These are phyloP conservation scores for Sitta europaea DNA, from an alignment of 2,113 vertebrate species.

Conservation along the genomic window DNA sequence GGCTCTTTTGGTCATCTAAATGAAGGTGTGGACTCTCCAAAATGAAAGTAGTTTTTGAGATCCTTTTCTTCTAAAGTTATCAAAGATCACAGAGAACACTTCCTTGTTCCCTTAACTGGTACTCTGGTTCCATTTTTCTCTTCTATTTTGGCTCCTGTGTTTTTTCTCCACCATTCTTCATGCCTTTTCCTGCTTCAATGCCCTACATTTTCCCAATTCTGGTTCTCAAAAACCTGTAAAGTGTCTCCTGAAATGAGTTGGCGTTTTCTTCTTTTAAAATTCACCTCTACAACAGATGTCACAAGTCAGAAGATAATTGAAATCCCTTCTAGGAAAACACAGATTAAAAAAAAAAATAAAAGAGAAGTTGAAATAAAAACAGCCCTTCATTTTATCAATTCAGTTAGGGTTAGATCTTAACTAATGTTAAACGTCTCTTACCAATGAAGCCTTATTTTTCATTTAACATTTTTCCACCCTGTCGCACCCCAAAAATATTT, in stretches of 20 bases:
- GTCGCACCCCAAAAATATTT: neutral
- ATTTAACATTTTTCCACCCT: neutral
- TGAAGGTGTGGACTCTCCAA: neutral
- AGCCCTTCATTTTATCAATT: neutral
- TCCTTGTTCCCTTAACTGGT: neutral
- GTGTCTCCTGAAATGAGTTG: neutral
- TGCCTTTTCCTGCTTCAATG: neutral
- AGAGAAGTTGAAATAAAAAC: fast-evolving
- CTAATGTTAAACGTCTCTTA: neutral
- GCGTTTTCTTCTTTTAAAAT: neutral
- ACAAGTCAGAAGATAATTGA: neutral
- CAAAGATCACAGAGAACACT: neutral
- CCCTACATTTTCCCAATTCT: neutral
- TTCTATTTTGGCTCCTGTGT: constrained; percentile 6
- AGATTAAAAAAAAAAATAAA: neutral
- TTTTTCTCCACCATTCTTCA: neutral
- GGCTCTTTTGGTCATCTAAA: neutral
- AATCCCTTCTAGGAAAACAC: neutral
- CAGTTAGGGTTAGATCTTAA: neutral
- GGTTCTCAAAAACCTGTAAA: neutral
- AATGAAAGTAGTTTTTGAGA: neutral
- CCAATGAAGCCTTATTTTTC: neutral
- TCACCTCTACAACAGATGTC: neutral
- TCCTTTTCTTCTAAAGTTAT: neutral
- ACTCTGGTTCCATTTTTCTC: neutral